Base-by-base conservation (phyloP, 1,140 invertebrate genomes). In the Tribolium madens region DNA sequence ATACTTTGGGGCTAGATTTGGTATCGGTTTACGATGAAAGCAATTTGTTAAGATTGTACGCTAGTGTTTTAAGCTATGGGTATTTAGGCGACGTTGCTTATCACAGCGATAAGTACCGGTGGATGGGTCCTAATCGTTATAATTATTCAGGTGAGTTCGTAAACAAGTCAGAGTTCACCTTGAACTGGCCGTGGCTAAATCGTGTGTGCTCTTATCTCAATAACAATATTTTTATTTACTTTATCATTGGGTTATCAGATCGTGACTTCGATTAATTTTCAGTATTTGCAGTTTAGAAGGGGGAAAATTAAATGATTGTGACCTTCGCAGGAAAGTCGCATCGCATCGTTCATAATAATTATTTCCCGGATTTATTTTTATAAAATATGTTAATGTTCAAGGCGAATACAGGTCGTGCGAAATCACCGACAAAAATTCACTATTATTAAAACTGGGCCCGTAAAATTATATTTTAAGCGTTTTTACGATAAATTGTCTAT, bases 111-210 rank as follows among this genome's bases (percentile, higher is more conserved):
- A 91, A 91, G 53, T 92, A 93, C 80, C 87, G 96, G 7, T 97
- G 94, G 93, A 93, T 97, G 92, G 96, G 96, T 33, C 95, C 96
- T n/a, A 90, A 91, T 75, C 87, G 96, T 78, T 97, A 97, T 84
- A 92, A 96, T 83, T 95, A 92, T 86, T 92, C 93, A 57, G 93
- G 93, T 92, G 82, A 83, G 82, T 42, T 42, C n/a, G 36, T n/a
- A 42, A n/a, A 42, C 7, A 42, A 10, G n/a, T n/a, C 36, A 42
- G 4, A n/a, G 7, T 42, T 42, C 36, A 42, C 36, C 36, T 42
- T 42, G 36, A 42, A 7, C 9, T 9, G 36, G 36, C 36, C 36
- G 4, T 42, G 36, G 7, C 1, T 42, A 4, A 42, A 42, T 7
- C 36, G 2, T 42, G 36, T 42, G n/a, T 42, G 36, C 3, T 9